Percentiles rank a stretch among this genome's conserved stretches.
Evolutionary conservation across 2,113 vertebrate species (phyloP).

Genomic region (Gavialis gangeticus): DNA sequence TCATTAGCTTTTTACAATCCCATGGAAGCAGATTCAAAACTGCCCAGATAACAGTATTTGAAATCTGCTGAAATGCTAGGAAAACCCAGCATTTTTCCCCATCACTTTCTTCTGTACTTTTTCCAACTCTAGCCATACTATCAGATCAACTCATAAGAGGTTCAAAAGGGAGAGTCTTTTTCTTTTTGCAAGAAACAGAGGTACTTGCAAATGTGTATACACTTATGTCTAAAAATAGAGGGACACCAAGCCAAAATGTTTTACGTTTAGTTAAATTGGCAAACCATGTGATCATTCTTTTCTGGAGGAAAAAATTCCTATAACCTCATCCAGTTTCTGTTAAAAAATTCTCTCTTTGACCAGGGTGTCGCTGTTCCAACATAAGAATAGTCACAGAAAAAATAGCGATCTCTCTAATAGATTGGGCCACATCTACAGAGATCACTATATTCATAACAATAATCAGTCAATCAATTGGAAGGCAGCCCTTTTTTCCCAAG

Average conservation of each 20-base stretch:
- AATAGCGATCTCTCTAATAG: not conserved
- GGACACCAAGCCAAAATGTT: not conserved
- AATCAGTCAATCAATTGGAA: not conserved
- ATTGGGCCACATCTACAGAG: not conserved
- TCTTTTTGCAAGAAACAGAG: not conserved
- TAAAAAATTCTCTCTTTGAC: not conserved
- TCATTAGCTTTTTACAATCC: not conserved
- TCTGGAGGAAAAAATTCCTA: not conserved
- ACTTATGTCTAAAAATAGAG: not conserved
- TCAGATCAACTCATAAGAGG: not conserved
- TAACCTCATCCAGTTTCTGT: not conserved
- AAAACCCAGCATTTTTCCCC: not conserved
- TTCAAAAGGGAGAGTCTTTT: not conserved
- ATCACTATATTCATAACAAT: accelerated
- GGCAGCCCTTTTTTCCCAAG: not conserved
- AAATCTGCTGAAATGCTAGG: not conserved
- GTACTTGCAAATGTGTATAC: not conserved
- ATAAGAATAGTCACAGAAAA: not conserved
- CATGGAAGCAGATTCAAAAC: not conserved
- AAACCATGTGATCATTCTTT: not conserved
- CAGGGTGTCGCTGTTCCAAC: not conserved
- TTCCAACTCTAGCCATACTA: not conserved
- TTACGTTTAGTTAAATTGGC: not conserved
- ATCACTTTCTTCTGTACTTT: not conserved
- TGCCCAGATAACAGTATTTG: not conserved